A percentile compares a stretch with the other conserved stretches of the same genome.
These are phyloP conservation scores for Phymorhynchus buccinoides DNA, from an alignment of 1,140 invertebrate species.

Conservation along the genomic window DNA sequence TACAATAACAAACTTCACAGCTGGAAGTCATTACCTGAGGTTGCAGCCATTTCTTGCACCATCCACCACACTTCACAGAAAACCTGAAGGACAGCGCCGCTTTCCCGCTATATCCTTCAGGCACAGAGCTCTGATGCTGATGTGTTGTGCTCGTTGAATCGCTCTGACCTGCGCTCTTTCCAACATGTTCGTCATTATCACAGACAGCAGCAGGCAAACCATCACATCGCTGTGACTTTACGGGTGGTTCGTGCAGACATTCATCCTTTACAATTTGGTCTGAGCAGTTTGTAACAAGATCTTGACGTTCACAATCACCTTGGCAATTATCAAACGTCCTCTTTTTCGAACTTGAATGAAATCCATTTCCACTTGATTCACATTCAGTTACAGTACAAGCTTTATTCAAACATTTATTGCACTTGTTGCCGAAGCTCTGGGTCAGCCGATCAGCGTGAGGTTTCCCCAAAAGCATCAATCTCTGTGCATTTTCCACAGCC, in stretches of 20 bases:
- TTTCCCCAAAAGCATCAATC: background rate
- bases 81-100: constrained; percentile 13
- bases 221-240: background rate
- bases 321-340: background rate
- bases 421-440: background rate
- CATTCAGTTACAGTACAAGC: background rate
- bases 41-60: constrained; percentile 34
- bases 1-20: background rate
- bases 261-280: background rate
- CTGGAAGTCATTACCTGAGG: constrained; percentile 17
- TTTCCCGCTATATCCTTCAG: background rate
- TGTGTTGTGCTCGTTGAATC: no score
- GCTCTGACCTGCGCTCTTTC: background rate
- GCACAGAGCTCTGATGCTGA: background rate
- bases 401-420: background rate
- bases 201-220: background rate
- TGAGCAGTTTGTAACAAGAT: no score
- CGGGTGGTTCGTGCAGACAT: background rate
- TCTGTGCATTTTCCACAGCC: background rate
- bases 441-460: background rate
- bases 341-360: background rate
- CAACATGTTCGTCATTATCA: background rate
- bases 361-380: background rate
- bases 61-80: constrained; percentile 31
- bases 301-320: background rate